Evolutionary conservation across 2,797 vertebrate species (phyloP).

Genomic region (Anguilla marmorata): DNA sequence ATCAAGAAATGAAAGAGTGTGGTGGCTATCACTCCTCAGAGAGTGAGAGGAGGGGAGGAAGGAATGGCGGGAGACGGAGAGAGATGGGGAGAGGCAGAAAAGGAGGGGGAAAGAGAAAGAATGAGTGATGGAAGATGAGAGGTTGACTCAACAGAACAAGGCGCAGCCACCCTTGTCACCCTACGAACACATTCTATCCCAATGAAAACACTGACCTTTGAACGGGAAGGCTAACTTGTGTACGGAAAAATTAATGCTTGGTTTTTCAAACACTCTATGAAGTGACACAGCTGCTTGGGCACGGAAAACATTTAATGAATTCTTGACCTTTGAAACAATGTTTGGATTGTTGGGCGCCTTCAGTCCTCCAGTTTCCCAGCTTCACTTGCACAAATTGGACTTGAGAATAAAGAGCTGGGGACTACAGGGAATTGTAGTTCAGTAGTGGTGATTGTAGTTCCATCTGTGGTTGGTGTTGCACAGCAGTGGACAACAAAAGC

Average conservation of each 20-base stretch:
- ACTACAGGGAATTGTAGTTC: background rate
- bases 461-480: too few relatives aligned
- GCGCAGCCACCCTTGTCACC: background rate
- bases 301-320: slow-evolving; percentile 5
- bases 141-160: slow-evolving; percentile 10
- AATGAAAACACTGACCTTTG: background rate
- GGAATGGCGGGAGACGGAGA: slow-evolving; percentile 16
- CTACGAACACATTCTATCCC: background rate
- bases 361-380: background rate
- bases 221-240: background rate
- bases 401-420: background rate
- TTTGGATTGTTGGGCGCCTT: background rate
- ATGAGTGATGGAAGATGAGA: background rate
- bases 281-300: background rate
- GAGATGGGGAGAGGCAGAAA: slow-evolving; percentile 10
- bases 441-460: background rate
- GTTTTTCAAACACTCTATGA: background rate
- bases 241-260: background rate
- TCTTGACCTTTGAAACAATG: slow-evolving; percentile 22
- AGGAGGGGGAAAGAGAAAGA: background rate
- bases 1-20: slow-evolving; percentile 58
- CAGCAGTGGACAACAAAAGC: background rate
- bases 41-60: background rate
- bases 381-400: background rate
- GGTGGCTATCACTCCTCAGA: slow-evolving; percentile 45